phyloP scores from a whole-genome alignment of 2,797 vertebrate genomes.

The Psittacula derbiana region DNA sequence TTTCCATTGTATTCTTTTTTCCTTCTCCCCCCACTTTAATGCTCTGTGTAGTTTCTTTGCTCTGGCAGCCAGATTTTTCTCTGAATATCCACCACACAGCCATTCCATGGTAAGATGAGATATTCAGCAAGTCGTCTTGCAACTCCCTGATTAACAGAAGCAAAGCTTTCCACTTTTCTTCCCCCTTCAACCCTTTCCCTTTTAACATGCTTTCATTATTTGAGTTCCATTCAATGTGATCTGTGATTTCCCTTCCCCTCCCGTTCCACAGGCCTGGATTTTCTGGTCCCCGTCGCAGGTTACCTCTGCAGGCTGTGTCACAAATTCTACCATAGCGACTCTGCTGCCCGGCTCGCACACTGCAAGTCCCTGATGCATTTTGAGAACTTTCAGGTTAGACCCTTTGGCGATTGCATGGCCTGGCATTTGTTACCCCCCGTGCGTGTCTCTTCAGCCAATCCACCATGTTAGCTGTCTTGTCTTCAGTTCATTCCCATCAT shows the following conservation, averaged over 20 bases:
- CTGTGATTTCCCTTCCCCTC: conserved; percentile 69
- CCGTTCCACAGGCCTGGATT: conserved; percentile 85
- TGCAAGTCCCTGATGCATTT: conserved; percentile 94
- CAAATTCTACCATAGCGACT: conserved; percentile 93
- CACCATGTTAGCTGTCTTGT: background rate
- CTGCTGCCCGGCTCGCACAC: conserved; percentile 86
- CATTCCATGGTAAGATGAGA: conserved; percentile 58
- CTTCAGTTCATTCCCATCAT: conserved; percentile 17
- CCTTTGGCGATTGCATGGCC: conserved; percentile 71
- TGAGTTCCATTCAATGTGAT: conserved; percentile 75
- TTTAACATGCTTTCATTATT: conserved; percentile 63
- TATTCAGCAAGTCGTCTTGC: conserved; percentile 64
- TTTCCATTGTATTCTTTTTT: conserved; percentile 59
- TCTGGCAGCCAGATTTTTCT: conserved; percentile 58
- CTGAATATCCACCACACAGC: conserved; percentile 58
- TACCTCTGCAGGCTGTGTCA: conserved; percentile 94
- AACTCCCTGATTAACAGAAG: conserved; percentile 53
- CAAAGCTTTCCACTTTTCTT: conserved; percentile 37
- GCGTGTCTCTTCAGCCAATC: conserved; percentile 22
- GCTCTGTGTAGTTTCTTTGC: conserved; percentile 63
- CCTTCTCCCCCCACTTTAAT: background rate
- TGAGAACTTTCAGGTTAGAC: conserved; percentile 91
- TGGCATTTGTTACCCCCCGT: conserved; percentile 43
- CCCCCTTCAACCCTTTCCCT: background rate
- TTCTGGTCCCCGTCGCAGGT: conserved; percentile 91